A percentile compares a stretch with the other conserved stretches of the same genome.
Evolutionary conservation across 1,140 invertebrate species (phyloP).

Genomic region (Matsumurasca onukii): DNA sequence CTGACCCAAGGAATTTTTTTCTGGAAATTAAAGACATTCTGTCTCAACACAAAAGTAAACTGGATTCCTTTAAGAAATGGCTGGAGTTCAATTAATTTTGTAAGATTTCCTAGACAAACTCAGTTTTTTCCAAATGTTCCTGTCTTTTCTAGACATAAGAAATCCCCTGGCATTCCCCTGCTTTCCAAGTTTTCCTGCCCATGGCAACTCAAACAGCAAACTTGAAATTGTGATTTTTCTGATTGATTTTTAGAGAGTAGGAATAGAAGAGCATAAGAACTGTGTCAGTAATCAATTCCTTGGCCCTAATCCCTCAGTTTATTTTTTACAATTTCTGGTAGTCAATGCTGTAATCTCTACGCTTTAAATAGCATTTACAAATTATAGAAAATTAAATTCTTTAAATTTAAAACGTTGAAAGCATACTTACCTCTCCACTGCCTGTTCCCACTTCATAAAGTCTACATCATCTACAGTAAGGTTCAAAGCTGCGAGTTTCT

Average conservation of each 20-base stretch:
- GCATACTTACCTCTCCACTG: conserved; percentile 29
- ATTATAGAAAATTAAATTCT: neutral
- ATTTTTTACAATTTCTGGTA: neutral
- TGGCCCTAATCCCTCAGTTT: neutral
- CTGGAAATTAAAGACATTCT: no score
- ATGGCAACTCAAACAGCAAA: no score
- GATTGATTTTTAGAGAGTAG: neutral
- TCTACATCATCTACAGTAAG: neutral
- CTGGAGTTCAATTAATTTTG: no score
- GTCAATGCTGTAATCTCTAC: neutral
- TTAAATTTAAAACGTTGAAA: neutral
- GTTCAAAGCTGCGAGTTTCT: conserved; percentile 23
- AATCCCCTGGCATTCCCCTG: no score
- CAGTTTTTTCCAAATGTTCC: no score
- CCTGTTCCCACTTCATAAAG: conserved; percentile 18
- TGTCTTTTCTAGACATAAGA: no score
- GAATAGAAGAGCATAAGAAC: neutral
- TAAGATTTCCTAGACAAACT: no score
- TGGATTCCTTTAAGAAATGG: no score
- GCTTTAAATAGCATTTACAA: neutral
- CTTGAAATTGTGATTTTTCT: no score
- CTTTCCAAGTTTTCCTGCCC: no score
- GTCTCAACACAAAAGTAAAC: no score
- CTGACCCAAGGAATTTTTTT: no score
- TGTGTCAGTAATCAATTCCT: neutral